These are phyloP conservation scores for Drosophila takahashii DNA, from an alignment of 1,140 invertebrate species.

Conservation along the genomic window DNA sequence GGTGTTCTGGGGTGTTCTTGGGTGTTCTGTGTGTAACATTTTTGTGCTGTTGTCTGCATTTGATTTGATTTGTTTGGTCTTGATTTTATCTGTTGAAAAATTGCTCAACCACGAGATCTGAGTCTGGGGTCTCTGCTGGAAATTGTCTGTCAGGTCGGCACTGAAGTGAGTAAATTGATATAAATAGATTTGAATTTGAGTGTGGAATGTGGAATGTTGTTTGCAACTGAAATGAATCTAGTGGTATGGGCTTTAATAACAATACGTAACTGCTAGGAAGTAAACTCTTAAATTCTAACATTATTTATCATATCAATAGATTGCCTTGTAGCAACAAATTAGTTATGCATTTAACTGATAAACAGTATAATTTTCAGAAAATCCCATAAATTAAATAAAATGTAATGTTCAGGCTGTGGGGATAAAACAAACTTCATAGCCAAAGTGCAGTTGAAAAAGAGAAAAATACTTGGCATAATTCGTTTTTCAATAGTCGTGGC, in stretches of 20 bases:
- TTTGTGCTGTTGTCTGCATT: conserved; percentile 45
- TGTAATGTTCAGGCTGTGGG: neutral
- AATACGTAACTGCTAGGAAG: neutral
- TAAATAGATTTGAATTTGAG: conserved; percentile 41
- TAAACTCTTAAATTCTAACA: neutral
- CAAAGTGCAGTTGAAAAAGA: conserved; percentile 13
- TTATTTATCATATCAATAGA: neutral
- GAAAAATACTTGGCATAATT: conserved; percentile 51
- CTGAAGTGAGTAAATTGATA: conserved; percentile 44
- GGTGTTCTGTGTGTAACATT: conserved; percentile 21
- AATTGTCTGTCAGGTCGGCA: conserved; percentile 36
- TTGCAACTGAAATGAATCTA: conserved; percentile 8
- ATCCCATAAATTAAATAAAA: conserved; percentile 15
- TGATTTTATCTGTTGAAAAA: conserved; percentile 54
- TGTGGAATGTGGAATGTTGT: neutral
- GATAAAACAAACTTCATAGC: conserved; percentile 2
- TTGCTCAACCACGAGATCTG: conserved; percentile 41
- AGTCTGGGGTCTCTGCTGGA: conserved; percentile 15
- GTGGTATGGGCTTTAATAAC: too few relatives aligned
- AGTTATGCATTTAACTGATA: neutral
- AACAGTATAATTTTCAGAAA: conserved; percentile 4
- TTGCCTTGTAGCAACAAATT: neutral
- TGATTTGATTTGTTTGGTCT: conserved; percentile 52
- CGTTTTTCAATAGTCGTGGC: conserved; percentile 31
- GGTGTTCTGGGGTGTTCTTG: neutral